A percentile compares a stretch with the other conserved stretches of the same genome.
Evolutionary conservation across 2,888 invertebrate species (phyloP).

Genomic region (Agrenia bidenticulata): DNA sequence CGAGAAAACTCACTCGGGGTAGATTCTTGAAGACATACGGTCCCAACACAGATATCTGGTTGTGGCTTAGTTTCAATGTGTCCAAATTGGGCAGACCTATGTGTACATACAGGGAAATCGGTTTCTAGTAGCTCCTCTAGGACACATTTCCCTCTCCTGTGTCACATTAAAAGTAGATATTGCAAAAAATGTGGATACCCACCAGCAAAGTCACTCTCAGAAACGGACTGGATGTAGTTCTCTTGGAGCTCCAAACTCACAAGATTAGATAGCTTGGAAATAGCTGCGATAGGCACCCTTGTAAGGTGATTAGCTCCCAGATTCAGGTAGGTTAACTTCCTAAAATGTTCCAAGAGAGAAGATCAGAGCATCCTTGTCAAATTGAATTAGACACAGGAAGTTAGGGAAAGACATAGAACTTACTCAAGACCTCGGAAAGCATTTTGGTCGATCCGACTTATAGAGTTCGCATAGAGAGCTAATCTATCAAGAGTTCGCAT

Average conservation of each 20-base stretch:
- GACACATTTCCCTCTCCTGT: background rate
- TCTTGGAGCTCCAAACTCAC: constrained; percentile 87
- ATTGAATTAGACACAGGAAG: background rate
- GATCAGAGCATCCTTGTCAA: background rate
- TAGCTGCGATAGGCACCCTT: constrained; percentile 74
- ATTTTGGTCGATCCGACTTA: constrained; percentile 74
- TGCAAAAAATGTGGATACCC: constrained; percentile 53
- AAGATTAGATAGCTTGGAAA: constrained; percentile 75
- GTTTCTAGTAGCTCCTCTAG: background rate
- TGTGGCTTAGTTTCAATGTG: constrained; percentile 75
- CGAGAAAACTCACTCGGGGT: constrained; percentile 77
- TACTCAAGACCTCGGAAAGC: constrained; percentile 79
- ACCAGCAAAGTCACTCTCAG: constrained; percentile 86
- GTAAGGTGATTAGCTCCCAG: constrained; percentile 80
- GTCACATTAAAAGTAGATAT: background rate
- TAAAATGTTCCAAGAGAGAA: constrained; percentile 54
- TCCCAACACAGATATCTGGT: constrained; percentile 75
- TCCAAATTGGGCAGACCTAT: constrained; percentile 67
- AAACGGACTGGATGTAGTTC: constrained; percentile 73
- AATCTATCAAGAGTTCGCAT: constrained; percentile 83
- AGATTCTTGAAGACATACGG: constrained; percentile 80
- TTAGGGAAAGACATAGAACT: background rate
- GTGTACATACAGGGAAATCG: background rate
- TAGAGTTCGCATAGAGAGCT: constrained; percentile 82
- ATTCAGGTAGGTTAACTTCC: constrained; percentile 78